phyloP scores from a whole-genome alignment of 2,888 invertebrate genomes.

The Lagria hirta region DNA sequence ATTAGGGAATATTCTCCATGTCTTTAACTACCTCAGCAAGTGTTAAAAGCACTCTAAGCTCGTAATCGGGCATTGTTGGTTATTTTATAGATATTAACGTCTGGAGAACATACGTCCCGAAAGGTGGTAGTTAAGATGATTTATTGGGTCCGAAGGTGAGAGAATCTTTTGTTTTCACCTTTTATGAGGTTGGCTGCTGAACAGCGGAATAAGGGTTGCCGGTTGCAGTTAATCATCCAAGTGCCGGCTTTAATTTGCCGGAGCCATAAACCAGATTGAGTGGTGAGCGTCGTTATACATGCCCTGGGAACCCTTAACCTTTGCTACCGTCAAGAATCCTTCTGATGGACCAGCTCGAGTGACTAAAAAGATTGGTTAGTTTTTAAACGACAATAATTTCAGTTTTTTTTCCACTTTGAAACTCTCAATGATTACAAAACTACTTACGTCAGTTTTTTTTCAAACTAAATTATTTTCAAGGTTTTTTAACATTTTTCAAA shows the following conservation, averaged over 20 bases:
- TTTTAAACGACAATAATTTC: too few relatives aligned
- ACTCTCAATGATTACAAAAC: too few relatives aligned
- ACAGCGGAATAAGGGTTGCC: constrained; percentile 30
- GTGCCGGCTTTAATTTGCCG: constrained; percentile 49
- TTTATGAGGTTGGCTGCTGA: constrained; percentile 34
- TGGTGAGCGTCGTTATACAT: constrained; percentile 48
- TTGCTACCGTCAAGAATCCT: constrained; percentile 5
- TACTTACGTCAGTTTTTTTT: too few relatives aligned
- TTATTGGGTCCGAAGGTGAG: constrained; percentile 36
- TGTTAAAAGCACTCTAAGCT: too few relatives aligned
- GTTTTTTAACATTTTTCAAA: too few relatives aligned
- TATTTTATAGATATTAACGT: constrained; percentile 26
- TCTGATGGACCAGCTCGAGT: too few relatives aligned
- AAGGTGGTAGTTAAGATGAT: constrained; percentile 35
- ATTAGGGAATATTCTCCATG: too few relatives aligned
- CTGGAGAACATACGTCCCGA: constrained; percentile 22
- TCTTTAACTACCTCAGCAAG: too few relatives aligned
- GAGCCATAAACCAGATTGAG: constrained; percentile 50
- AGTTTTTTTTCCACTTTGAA: too few relatives aligned
- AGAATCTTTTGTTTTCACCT: constrained; percentile 38
- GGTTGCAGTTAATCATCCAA: constrained; percentile 46
- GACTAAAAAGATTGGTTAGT: too few relatives aligned
- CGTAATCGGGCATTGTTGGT: constrained; percentile 7
- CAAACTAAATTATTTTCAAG: too few relatives aligned
- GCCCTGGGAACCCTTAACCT: constrained; percentile 43